Conservation (phyloP, 2,888 invertebrate species). For the Oscheius sp. region DNA sequence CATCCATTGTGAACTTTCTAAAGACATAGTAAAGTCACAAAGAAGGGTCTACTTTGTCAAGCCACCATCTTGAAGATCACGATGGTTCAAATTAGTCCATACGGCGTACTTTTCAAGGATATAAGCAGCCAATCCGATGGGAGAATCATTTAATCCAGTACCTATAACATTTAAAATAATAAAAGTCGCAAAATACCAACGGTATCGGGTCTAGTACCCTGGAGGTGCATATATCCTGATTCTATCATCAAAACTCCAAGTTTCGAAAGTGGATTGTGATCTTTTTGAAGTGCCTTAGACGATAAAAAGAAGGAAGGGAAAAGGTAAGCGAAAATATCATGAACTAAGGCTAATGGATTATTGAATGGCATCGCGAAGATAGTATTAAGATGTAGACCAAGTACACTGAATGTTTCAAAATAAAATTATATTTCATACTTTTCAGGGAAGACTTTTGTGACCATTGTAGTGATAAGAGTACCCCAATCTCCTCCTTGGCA, state of each 20-base stretch:
- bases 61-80: slow-evolving; percentile 77
- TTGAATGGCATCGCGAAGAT: slow-evolving; percentile 69
- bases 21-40: slow-evolving; percentile 19
- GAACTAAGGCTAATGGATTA: slow-evolving; percentile 35
- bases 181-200: slow-evolving; percentile 76
- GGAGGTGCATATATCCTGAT: slow-evolving; percentile 78
- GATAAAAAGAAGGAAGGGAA: slow-evolving; percentile 44
- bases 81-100: slow-evolving; percentile 76
- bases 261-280: slow-evolving; percentile 46
- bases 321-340: slow-evolving; percentile 47
- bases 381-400: slow-evolving; percentile 79
- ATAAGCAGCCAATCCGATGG: slow-evolving; percentile 86
- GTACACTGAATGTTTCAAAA: slow-evolving; percentile 70
- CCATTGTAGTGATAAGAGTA: slow-evolving; percentile 76
- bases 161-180: slow-evolving; percentile 73
- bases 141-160: slow-evolving; percentile 80
- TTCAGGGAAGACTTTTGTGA: slow-evolving; percentile 78
- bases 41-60: slow-evolving; percentile 71
- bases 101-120: slow-evolving; percentile 87
- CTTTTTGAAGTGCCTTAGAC: slow-evolving; percentile 32
- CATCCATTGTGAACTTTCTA: slow-evolving; percentile 78
- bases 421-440: slow-evolving; percentile 56
- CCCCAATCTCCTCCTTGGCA: slow-evolving; percentile 85
- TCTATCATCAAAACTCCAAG: slow-evolving; percentile 71
- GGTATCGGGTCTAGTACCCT: slow-evolving; percentile 88